Evolutionary conservation across 1,140 invertebrate genomes (phyloP), one percentile per base, ranked within the genome.

Genomic region (Bombus superbus): DNA sequence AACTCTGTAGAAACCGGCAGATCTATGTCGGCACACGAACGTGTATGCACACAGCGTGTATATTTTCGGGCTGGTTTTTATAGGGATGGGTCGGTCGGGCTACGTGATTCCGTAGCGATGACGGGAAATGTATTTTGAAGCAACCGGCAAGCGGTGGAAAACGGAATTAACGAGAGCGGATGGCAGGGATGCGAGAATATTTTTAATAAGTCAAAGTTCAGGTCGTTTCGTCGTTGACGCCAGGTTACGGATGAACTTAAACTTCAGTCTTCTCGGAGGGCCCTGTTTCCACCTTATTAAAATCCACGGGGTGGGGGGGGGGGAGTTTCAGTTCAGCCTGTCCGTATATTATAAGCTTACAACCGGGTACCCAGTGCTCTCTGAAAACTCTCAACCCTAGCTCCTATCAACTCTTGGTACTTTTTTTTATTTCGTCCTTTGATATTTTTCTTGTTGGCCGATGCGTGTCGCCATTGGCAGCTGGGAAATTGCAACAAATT

Each of bases 191-290:
- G 53, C 47, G n/a, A 38, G 81, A 69, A 84, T 84, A 85, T 80
- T 85, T 73, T 85, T 85, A 80, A 85, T 85, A 85, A 80, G 83
- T 44, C 83, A 42, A 73, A 85, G 77, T 80, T 85, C 18, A 32
- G 64, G 53, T 80, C 53, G 83, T 85, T 85, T 25, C 32, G 32
- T 32, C 57, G 83, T 53, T 53, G 83, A 84, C 76, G 83, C 28
- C 3, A 32, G 32, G n/a, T 25, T 40, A 28, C 38, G 47, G 76
- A 84, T 72, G 35, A 80, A 73, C 53, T 80, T 72, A 76, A 62
- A 76, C 66, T 4, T n/a, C 25, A 32, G 62, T 28, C 57, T 59
- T 15, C 53, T 47, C 42, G 57, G 28, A 83, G 62, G 64, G 40
- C 32, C 57, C 57, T 40, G 77, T 85, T 85, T 53, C 80, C 83